These are phyloP conservation scores for Thaumetopoea pityocampa DNA, from an alignment of 1,140 invertebrate genomes.

Conservation along the genomic window DNA sequence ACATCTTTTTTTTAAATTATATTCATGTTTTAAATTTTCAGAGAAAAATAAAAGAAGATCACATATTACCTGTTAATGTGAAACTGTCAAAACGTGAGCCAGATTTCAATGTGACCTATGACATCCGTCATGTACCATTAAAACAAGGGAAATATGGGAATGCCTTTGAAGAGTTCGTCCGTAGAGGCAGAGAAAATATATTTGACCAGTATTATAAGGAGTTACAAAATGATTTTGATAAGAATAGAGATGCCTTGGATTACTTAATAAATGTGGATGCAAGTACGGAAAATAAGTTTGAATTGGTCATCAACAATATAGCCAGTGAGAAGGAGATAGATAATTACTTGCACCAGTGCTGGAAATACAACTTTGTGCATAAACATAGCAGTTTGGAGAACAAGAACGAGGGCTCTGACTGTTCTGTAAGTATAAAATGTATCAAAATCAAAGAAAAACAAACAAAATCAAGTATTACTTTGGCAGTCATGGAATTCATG, in stretches of 20 bases:
- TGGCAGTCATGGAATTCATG: too few relatives aligned
- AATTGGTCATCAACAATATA: conserved; percentile 43
- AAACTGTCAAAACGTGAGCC: conserved; percentile 43
- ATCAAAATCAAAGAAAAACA: too few relatives aligned
- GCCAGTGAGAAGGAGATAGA: conserved; percentile 55
- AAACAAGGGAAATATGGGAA: conserved; percentile 52
- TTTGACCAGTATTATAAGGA: conserved; percentile 45
- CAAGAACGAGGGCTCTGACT: conserved; percentile 30
- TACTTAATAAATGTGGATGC: conserved; percentile 56
- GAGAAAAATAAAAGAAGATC: conserved; percentile 56
- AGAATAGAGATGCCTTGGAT: conserved; percentile 36
- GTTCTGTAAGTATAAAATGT: conserved; percentile 30
- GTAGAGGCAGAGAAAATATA: conserved; percentile 54
- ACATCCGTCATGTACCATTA: conserved; percentile 42
- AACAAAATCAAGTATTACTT: too few relatives aligned
- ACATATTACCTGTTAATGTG: conserved; percentile 47
- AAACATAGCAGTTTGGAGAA: conserved; percentile 38
- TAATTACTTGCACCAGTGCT: conserved; percentile 57
- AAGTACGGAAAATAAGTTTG: conserved; percentile 60
- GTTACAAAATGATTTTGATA: conserved; percentile 22
- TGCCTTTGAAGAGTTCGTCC: conserved; percentile 56
- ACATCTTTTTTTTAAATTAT: neutral
- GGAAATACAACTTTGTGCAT: conserved; percentile 53
- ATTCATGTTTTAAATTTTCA: conserved; percentile 33
- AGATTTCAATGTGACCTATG: conserved; percentile 51